Evolutionary conservation across 2,888 invertebrate species (phyloP).

Genomic region (Chromoteleia sp.): DNA sequence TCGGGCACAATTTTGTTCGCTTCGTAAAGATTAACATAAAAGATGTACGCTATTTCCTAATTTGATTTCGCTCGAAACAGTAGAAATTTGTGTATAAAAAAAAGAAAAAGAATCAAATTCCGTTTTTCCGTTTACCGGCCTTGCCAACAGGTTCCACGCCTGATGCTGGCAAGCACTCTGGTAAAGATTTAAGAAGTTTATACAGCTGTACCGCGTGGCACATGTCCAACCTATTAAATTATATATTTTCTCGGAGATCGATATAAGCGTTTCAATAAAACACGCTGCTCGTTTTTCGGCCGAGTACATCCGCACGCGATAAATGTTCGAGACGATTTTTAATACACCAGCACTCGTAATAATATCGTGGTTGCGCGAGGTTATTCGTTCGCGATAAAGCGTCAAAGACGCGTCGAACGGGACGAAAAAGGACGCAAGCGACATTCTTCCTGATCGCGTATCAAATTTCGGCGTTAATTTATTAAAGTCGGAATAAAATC

Average conservation of each 20-base stretch:
- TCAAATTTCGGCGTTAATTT: background rate
- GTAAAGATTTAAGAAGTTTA: slow-evolving; percentile 65
- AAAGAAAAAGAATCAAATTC: slow-evolving; percentile 45
- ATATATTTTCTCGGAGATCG: slow-evolving; percentile 49
- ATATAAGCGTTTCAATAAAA: slow-evolving; percentile 53
- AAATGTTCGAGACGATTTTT: slow-evolving; percentile 42
- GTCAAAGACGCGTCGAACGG: background rate
- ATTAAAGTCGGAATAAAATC: too few relatives aligned
- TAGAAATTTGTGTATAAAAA: background rate
- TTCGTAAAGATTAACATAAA: background rate
- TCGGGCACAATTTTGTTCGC: too few relatives aligned
- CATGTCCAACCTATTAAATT: slow-evolving; percentile 62
- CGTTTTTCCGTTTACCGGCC: slow-evolving; percentile 30
- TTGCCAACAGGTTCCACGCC: slow-evolving; percentile 50
- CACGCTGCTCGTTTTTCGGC: slow-evolving; percentile 30
- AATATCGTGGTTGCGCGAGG: background rate
- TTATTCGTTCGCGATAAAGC: slow-evolving; percentile 14
- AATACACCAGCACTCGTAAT: slow-evolving; percentile 16
- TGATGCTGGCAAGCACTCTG: slow-evolving; percentile 46
- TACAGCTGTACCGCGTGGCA: slow-evolving; percentile 47
- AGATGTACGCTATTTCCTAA: slow-evolving; percentile 15
- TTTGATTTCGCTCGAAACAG: slow-evolving; percentile 6
- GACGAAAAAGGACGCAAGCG: slow-evolving; percentile 14
- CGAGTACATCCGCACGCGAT: slow-evolving; percentile 30
- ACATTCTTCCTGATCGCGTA: slow-evolving; percentile 5